Percentiles rank a stretch among this genome's conserved stretches.
These are phyloP conservation scores for Mormoops blainvillei DNA, from an alignment of 2,113 vertebrate genomes.

Conservation along the genomic window DNA sequence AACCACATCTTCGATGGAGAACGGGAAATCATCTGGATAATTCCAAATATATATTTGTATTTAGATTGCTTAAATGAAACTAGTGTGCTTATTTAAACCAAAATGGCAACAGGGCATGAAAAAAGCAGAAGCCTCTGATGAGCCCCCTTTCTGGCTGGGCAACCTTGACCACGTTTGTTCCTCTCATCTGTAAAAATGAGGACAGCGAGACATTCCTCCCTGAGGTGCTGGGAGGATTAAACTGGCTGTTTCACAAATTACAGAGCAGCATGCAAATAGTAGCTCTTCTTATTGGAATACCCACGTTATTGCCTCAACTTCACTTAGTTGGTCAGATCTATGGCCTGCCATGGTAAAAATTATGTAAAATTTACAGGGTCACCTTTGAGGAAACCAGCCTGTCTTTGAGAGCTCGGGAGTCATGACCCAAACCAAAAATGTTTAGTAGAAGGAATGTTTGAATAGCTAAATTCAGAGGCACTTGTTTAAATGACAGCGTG, in stretches of 20 bases:
- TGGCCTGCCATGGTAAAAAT: background rate
- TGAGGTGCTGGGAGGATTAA: background rate
- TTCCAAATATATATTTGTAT: background rate
- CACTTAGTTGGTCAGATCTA: background rate
- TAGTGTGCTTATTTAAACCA: background rate
- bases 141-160: background rate
- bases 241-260: background rate
- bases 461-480: background rate
- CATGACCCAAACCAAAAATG: background rate
- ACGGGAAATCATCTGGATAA: background rate
- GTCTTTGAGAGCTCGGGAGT: background rate
- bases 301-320: background rate
- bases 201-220: background rate
- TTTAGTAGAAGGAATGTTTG: background rate
- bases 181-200: background rate
- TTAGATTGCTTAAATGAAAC: background rate
- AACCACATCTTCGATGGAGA: background rate
- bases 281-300: background rate
- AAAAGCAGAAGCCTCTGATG: background rate
- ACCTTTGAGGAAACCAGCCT: background rate
- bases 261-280: background rate
- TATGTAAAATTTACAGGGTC: background rate
- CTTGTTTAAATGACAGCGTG: background rate
- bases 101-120: background rate
- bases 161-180: background rate